These are phyloP conservation scores for Sabatieria punctata DNA, from an alignment of 2,888 invertebrate genomes.

Conservation along the genomic window DNA sequence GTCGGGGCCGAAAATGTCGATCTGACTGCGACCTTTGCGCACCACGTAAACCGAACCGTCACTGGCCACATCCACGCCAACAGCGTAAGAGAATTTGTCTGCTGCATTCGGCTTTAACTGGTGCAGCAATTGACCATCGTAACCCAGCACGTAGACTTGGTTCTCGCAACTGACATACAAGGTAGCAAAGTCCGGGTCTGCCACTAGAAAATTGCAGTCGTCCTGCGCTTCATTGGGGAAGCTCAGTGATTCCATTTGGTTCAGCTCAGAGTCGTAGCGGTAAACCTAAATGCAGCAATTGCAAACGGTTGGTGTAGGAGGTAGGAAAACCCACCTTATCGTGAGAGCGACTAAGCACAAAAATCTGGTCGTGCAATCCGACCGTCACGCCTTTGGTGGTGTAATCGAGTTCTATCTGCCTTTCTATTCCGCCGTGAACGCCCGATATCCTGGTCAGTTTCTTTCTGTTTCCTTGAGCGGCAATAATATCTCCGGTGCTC, in stretches of 20 bases:
- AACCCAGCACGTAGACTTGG: background rate
- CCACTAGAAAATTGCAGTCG: conserved; percentile 10
- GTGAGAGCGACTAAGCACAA: conserved; percentile 9
- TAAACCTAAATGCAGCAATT: no score
- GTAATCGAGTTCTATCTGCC: conserved; percentile 3
- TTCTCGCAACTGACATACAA: conserved; percentile 9
- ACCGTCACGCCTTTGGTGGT: conserved; percentile 7
- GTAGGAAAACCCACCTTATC: no score
- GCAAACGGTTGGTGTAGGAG: no score
- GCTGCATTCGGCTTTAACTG: background rate
- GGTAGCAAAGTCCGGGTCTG: background rate
- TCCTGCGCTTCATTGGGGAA: background rate
- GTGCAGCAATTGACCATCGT: background rate
- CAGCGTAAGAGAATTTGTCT: conserved; percentile 4
- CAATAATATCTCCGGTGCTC: conserved; percentile 7
- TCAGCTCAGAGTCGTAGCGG: conserved; percentile 6
- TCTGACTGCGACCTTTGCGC: conserved; percentile 3
- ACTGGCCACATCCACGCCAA: conserved; percentile 6
- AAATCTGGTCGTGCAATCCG: conserved; percentile 4
- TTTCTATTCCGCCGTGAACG: background rate
- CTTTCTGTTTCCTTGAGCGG: conserved; percentile 7
- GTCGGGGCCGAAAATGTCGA: conserved; percentile 8
- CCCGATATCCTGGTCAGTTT: conserved; percentile 4
- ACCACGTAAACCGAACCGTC: conserved; percentile 5
- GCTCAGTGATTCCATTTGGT: conserved; percentile 1